Conservation (phyloP, 2,888 invertebrate genomes). For the Saturnia pavonia region DNA sequence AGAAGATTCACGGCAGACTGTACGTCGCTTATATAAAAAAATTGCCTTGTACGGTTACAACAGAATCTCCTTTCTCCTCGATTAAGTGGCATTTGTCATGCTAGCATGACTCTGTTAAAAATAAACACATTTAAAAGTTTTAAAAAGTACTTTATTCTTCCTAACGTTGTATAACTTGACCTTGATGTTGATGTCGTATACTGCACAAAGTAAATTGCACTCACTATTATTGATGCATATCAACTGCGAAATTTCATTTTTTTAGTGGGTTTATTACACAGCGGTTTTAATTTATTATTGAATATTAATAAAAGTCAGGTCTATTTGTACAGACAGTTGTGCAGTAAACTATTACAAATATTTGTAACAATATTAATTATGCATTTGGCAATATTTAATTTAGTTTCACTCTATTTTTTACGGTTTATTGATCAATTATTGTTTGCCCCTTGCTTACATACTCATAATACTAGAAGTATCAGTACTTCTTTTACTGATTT, state of each 20-base stretch:
- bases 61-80: constrained; percentile 16
- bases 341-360: constrained; percentile 5
- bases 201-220: constrained; percentile 10
- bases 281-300: constrained; percentile 5
- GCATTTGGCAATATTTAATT: not conserved
- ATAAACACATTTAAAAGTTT: not conserved
- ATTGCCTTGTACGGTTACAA: constrained; percentile 21
- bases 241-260: constrained; percentile 5
- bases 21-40: constrained; percentile 31
- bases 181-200: not conserved
- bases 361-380: constrained; percentile 2
- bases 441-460: not conserved
- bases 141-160: not conserved
- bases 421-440: not conserved
- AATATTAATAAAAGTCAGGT: not conserved
- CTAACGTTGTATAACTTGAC: not conserved
- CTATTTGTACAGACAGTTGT: not conserved
- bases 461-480: not conserved
- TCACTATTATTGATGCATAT: constrained; percentile 5
- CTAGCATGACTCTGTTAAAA: not conserved
- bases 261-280: constrained; percentile 5
- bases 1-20: constrained; percentile 31
- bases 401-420: not conserved
- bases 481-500: too few species aligned
- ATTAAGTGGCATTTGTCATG: not conserved